Percentiles rank a stretch among this genome's conserved stretches.
Conservation (phyloP, 2,888 invertebrate species). For the Molorchus minor region DNA sequence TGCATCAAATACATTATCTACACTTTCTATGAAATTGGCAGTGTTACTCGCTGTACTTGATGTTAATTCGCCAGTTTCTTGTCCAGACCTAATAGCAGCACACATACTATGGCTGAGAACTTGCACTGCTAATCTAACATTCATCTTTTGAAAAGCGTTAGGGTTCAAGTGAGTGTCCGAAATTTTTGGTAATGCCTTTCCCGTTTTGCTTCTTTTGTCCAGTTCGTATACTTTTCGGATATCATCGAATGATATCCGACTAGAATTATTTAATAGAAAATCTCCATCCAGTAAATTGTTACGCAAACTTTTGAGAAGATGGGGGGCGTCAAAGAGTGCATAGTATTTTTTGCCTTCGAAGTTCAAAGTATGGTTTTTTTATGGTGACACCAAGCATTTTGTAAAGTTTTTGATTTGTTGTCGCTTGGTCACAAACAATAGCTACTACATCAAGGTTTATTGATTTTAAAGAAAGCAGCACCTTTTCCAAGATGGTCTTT, state of each 20-base stretch:
- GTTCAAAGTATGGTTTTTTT: constrained; percentile 21
- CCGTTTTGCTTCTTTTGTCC: background rate
- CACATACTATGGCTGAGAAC: background rate
- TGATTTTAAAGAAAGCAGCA: constrained; percentile 20
- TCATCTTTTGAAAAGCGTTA: background rate
- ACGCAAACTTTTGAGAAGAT: constrained; percentile 33
- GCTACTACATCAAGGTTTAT: constrained; percentile 26
- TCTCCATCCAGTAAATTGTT: constrained; percentile 24
- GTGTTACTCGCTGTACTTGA: constrained; percentile 3
- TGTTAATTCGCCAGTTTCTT: background rate
- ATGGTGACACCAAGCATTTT: constrained; percentile 13
- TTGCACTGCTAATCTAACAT: background rate
- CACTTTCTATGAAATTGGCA: constrained; percentile 26
- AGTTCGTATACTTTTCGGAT: background rate
- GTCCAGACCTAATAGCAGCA: background rate
- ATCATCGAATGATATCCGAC: background rate
- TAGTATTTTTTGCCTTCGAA: constrained; percentile 18
- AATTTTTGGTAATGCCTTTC: background rate
- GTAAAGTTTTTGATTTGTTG: constrained; percentile 32
- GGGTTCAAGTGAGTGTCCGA: background rate
- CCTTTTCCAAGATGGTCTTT: constrained; percentile 21
- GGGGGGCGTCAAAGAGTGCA: constrained; percentile 36
- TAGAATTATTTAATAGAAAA: constrained; percentile 10
- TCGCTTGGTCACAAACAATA: constrained; percentile 40
- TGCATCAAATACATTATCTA: constrained; percentile 32